Conservation (phyloP, 2,113 vertebrate species). For the Carassius auratus region DNA sequence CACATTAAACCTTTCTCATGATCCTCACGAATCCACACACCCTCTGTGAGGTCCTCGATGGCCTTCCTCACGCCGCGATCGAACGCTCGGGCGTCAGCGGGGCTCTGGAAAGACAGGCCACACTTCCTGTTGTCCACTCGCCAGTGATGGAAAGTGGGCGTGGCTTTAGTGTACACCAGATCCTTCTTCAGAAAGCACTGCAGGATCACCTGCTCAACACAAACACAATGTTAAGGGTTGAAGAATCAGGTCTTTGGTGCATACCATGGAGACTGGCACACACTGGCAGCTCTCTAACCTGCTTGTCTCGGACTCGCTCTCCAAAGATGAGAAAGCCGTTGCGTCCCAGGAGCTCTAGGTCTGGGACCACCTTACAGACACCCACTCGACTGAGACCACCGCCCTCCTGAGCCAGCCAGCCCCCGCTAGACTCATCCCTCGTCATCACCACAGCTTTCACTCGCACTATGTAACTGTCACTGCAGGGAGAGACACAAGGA, state of each 20-base stretch:
- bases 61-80: conserved; percentile 95
- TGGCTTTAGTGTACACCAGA: conserved; percentile 95
- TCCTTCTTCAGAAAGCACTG: conserved; percentile 96
- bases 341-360: conserved; percentile 83
- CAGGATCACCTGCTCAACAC: conserved; percentile 83
- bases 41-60: conserved; percentile 96
- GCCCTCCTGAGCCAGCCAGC: conserved; percentile 96
- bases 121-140: conserved; percentile 94
- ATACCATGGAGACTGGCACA: neutral
- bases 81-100: conserved; percentile 91
- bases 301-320: conserved; percentile 93
- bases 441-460: conserved; percentile 99
- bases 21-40: conserved; percentile 65
- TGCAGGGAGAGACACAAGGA: conserved; percentile 65
- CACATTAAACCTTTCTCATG: neutral
- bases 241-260: neutral
- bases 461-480: conserved; percentile 98
- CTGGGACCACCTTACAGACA: conserved; percentile 88
- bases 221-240: neutral
- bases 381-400: conserved; percentile 95
- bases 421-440: conserved; percentile 95
- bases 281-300: conserved; percentile 76
- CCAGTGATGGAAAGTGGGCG: conserved; percentile 98
- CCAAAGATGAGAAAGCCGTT: conserved; percentile 93
- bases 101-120: conserved; percentile 94